Percentiles rank a stretch among this genome's conserved stretches.
Conservation (phyloP, 2,113 vertebrate genomes). For the Eulemur macaco region DNA sequence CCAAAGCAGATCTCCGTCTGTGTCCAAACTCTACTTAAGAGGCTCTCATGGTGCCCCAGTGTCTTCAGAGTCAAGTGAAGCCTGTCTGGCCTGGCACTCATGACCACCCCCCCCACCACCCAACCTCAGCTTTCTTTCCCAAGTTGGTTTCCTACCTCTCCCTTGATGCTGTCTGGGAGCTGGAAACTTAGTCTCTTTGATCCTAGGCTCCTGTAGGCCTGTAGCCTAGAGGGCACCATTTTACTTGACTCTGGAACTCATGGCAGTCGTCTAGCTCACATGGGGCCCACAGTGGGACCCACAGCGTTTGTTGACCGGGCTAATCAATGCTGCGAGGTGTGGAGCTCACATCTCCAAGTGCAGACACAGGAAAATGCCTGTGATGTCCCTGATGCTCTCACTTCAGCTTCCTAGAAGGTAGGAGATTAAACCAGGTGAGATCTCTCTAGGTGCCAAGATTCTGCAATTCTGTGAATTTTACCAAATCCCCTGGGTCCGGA, state of each 20-base stretch:
- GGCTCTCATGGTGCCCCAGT: background rate
- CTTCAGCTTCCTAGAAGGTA: background rate
- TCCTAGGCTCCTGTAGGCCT: background rate
- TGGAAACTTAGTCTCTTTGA: background rate
- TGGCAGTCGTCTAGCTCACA: no score
- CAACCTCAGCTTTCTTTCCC: background rate
- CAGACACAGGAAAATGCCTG: background rate
- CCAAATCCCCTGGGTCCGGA: background rate
- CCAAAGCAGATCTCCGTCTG: background rate
- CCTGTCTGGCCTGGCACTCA: background rate
- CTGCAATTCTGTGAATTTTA: slow-evolving; percentile 29
- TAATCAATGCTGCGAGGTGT: background rate
- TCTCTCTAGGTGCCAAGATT: background rate
- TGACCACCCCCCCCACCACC: background rate
- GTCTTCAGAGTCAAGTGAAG: background rate
- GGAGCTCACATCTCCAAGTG: background rate
- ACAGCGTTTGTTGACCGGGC: background rate
- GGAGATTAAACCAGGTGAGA: background rate
- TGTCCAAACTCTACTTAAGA: background rate
- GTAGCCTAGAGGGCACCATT: background rate
- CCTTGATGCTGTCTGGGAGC: background rate
- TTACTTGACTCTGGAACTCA: background rate
- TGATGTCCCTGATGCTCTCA: background rate
- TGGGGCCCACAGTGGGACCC: background rate
- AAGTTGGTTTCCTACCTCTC: background rate